Base-by-base conservation (phyloP, 2,113 vertebrate species). In the Oryzias celebensis region DNA sequence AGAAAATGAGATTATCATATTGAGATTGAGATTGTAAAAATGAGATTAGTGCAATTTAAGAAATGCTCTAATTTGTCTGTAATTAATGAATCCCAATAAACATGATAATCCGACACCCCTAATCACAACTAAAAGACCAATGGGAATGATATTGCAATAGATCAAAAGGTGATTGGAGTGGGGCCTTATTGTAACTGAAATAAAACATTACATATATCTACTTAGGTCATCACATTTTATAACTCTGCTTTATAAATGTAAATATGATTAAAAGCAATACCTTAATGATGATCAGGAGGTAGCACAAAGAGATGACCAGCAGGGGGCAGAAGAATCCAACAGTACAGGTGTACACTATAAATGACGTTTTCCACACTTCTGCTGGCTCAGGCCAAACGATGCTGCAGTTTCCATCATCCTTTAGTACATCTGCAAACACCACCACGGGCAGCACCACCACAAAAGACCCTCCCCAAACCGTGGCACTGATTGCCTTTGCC, bases 341-440 rank as follows among this genome's bases (percentile, higher is more conserved):
- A 0, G 92, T 92, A 1, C 94, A 92, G 0, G 96, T 96, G 85
- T 96, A 97, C 68, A 98, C 63, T 2, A 98, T 97, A 72, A 98
- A 98, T 0, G 93, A 91, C 0, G 96, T 91, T 52, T 93, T 90
- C 95, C 96, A 98, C 51, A 95, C 92, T 0, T 94, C 93, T 0
- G 90, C 91, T 0, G 96, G 96, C 77, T 96, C 95, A 0, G 96
- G 95, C 95, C 95, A 98, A 85, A 96, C 94, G 14, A 97, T 97
- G 84, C 95, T 95, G 74, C 96, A 98, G 3, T 94, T 96, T 58
- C 91, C 95, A 71, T 95, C 94, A 7, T 95, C 94, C 6, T 87
- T 80, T 58, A 95, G 91, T 52, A 97, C 95, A 0, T 94, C 92
- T 0, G 95, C 95, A 63, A 97, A 98, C 75, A 95, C 82, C 50